phyloP scores from a whole-genome alignment of 2,113 vertebrate species.

The Myodes glareolus region DNA sequence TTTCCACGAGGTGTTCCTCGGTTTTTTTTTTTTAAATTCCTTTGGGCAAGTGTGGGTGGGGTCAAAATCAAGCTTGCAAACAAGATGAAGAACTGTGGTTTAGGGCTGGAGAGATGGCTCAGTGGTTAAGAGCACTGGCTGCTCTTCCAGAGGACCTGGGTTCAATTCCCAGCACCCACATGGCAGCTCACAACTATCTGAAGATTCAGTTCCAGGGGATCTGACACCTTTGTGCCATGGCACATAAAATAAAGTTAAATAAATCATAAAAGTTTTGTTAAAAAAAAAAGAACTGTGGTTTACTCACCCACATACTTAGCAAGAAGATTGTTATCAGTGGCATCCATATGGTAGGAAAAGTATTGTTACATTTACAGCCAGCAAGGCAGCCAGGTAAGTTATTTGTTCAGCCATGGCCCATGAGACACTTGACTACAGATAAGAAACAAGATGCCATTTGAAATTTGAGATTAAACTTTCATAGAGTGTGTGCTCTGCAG shows the following conservation, averaged over 20 bases:
- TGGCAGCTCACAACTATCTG: too few relatives aligned
- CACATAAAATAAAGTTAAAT: too few relatives aligned
- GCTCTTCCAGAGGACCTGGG: too few relatives aligned
- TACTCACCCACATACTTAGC: neutral
- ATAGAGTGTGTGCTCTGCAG: neutral
- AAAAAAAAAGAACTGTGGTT: neutral
- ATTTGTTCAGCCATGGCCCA: neutral
- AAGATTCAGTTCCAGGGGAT: too few relatives aligned
- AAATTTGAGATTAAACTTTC: conserved; percentile 38
- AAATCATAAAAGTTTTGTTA: too few relatives aligned
- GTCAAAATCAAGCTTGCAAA: neutral
- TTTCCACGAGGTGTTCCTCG: neutral
- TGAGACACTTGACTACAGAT: neutral
- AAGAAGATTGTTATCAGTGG: neutral
- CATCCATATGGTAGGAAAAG: neutral
- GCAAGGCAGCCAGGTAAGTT: neutral
- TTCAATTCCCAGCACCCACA: too few relatives aligned
- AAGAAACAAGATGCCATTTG: neutral
- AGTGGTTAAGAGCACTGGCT: too few relatives aligned
- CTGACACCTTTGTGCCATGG: too few relatives aligned
- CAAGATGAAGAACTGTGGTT: neutral
- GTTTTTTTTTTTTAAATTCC: neutral
- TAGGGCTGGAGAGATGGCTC: too few relatives aligned
- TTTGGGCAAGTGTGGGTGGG: rapidly evolving
- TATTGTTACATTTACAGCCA: neutral